Percentiles rank a stretch among this genome's conserved stretches.
phyloP scores from a whole-genome alignment of 2,797 vertebrate genomes.

The Catamblyrhynchus diadema region DNA sequence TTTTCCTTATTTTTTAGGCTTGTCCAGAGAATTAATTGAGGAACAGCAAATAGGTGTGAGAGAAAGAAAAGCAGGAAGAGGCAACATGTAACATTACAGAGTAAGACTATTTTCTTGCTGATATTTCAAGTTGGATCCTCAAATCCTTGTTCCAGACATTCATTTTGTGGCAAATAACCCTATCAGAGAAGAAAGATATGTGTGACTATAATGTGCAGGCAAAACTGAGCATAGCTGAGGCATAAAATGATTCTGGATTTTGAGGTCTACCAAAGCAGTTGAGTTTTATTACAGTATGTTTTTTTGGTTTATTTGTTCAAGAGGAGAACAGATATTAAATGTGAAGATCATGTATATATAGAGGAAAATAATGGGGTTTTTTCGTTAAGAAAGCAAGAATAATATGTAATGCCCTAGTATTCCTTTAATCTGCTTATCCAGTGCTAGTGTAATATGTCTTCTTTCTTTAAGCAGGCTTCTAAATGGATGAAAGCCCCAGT shows the following conservation, averaged over 20 bases:
- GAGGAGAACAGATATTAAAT: neutral
- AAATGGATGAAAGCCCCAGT: neutral
- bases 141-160: neutral
- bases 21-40: neutral
- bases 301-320: neutral
- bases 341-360: neutral
- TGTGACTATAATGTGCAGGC: neutral
- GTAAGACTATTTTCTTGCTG: neutral
- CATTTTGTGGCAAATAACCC: neutral
- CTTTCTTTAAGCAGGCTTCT: neutral
- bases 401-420: neutral
- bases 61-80: neutral
- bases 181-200: neutral
- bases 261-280: neutral
- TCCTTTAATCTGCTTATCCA: neutral
- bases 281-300: neutral
- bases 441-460: neutral
- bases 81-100: neutral
- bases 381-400: neutral
- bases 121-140: neutral
- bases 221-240: neutral
- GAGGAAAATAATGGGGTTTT: neutral
- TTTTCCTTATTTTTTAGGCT: neutral
- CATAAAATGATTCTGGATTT: neutral
- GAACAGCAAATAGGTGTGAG: neutral